Base-by-base conservation (phyloP, 1,140 invertebrate species). In the Melitaea cinxia region DNA sequence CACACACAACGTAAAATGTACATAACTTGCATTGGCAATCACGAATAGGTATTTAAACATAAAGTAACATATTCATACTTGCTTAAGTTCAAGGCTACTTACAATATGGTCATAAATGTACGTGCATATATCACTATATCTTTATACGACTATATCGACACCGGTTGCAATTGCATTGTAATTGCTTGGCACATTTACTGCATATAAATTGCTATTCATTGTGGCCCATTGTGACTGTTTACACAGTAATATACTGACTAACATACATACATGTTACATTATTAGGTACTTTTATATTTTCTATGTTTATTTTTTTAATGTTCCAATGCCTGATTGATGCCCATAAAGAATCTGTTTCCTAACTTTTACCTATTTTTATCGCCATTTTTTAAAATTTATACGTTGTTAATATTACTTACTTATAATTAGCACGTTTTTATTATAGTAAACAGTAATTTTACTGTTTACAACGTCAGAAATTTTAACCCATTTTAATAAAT, bases 121-220 rank as follows among this genome's bases (percentile, higher is more conserved):
- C 7, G 37, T 17, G 17, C 14, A 17, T 17, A 17, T 1, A 7
- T 1, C 14, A 14, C 15, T 47, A 47, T 23, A 47, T 47, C 3
- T 23, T 4, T 47, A 19, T 47, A 47, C 12, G 42, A 17, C 42
- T 12, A 19, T 47, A 47, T 47, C 42, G 5, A 19, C 37, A 37
- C 39, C 39, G 23, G 42, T 17, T 26, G 59, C 52, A 69, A 66
- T 65, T 58, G 65, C 73, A 65, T 69, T 78, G 78, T 89, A 90
- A 89, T 89, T 84, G 81, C 75, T 82, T 78, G 81, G 76, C 77
- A 83, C 85, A 88, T 88, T 89, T 87, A 87, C 81, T 74, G 77
- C 76, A 74, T 83, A 89, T 90, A 87, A 87, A 88, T 84, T 84
- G 72, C 59, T 87, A 88, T 90, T 84, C 83, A 90, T 88, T 83